Base-by-base conservation (phyloP, 2,797 vertebrate genomes). In the Lacerta bilineata region DNA sequence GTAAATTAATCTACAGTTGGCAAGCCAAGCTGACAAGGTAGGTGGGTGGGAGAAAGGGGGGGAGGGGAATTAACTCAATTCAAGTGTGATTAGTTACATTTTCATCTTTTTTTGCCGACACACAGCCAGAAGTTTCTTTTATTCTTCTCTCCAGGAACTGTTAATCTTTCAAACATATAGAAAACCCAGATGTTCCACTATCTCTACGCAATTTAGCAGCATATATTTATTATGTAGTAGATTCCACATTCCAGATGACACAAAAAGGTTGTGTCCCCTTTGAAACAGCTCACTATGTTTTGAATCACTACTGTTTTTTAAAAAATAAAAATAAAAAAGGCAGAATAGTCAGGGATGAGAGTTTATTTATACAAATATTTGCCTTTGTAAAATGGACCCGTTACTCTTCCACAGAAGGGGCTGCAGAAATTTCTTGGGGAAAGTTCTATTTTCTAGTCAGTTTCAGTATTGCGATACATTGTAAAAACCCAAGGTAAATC, bases 11-110 rank as follows among this genome's bases (percentile, higher is more conserved):
- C 36, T 72, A 89, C 3, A 91, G 33, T 43, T 88, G 91, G 80
- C 77, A 71, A 91, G 64, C 43, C 46, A 89, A 23, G 8, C 3
- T 78, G 86, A 46, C 29, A 64, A 55, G 13, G 50, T 55, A 15
- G 50, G 50, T 55, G 13, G 50, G 13, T 15, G 50, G 50, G 50
- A 55, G 64, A 50, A 39, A 25, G 3, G 5, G 90, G 86, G 13
- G 23, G 83, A 66, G 46, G 50, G 36, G 91, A 61, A 92, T 86
- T 59, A 93, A 85, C 27, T 39, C 1, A 89, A 90, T 71, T 59
- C 4, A 93, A 87, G 29, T 79, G 74, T 83, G 17, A 93, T 81
- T 92, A 90, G 83, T 91, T 92, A 88, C 33, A 68, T 82, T 89
- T 92, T 81, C 64, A 75, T 93, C 90, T 93, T 86, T 43, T 72